Conservation (phyloP, 2,888 invertebrate genomes). For the Dusona sp. region DNA sequence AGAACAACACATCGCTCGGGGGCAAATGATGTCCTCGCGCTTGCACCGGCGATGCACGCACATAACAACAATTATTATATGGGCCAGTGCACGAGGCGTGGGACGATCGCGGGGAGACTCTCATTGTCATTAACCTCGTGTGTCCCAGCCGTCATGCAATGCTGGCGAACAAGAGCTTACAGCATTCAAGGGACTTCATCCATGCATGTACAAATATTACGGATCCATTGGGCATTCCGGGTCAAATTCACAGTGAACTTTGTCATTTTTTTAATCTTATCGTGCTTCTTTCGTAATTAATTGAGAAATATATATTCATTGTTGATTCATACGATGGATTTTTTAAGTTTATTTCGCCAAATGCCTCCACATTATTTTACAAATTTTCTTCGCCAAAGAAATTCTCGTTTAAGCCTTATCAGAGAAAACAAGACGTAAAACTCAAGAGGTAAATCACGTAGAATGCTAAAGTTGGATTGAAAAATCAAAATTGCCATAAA, state of each 20-base stretch:
- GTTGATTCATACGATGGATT: not conserved
- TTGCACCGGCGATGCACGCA: slow-evolving; percentile 47
- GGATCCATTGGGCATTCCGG: not conserved
- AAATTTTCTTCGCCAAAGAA: not conserved
- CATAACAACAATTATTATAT: slow-evolving; percentile 74
- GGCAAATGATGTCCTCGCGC: slow-evolving; percentile 66
- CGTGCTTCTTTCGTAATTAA: not conserved
- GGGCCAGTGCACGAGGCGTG: slow-evolving; percentile 74
- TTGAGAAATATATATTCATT: not conserved
- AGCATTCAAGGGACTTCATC: slow-evolving; percentile 42
- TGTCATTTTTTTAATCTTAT: not conserved
- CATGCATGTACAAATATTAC: slow-evolving; percentile 12
- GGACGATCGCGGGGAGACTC: slow-evolving; percentile 71
- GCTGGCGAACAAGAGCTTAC: slow-evolving; percentile 14
- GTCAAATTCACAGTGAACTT: not conserved
- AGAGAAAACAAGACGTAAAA: not conserved
- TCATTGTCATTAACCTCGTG: slow-evolving; percentile 77
- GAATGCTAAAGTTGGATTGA: too few species aligned
- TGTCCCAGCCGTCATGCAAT: slow-evolving; percentile 34
- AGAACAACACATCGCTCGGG: slow-evolving; percentile 34
- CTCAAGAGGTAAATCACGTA: too few species aligned
- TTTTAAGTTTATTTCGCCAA: too few species aligned
- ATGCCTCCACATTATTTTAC: too few species aligned
- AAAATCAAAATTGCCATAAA: not conserved
- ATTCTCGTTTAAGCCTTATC: not conserved